Evolutionary conservation across 2,113 vertebrate species (phyloP), one percentile per base, ranked within the genome.

Genomic region (Isichthys henryi): DNA sequence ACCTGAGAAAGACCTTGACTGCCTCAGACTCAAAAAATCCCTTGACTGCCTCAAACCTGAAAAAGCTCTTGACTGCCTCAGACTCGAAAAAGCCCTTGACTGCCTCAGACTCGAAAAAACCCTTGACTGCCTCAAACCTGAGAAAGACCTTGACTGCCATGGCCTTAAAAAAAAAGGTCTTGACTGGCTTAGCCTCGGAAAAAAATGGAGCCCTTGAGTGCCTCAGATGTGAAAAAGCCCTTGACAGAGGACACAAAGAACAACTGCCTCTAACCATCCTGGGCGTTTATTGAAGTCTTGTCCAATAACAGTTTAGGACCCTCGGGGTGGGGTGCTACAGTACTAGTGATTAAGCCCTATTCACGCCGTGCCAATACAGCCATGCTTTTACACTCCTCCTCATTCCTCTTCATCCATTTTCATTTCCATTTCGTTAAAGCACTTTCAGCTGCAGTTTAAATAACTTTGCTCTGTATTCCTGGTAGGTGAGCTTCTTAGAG

Each of bases 401-500:
- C 74, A 43, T 19, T 19, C 35, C 31, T 80, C 35, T 39, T 80
- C 17, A 43, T 80, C 74, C 15, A 19, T 86, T 86, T 86, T n/a
- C 48, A 35, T 74, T 88, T 53, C 17, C 56, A 9, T 48, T 87
- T 90, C 5, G 31, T 90, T 56, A 83, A 48, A 46, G 27, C 5
- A n/a, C 52, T 19, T 52, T 49, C 62, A 35, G 27, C 48, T 11
- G 5, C 66, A 66, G 50, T 39, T 77, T 23, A 87, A 74, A 70
- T 39, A 49, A 39, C 49, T 89, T 82, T 87, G 48, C 85, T 58
- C 53, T 84, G 35, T 45, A 83, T 19, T 87, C 77, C 43, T 88
- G 86, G 56, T 53, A 31, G 88, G 90, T 66, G 77, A 82, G 23
- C 50, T 43, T 77, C 87, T 88, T 66, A 39, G 74, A 70, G 45